Percentiles rank a stretch among this genome's conserved stretches.
Conservation (phyloP, 2,888 invertebrate genomes). For the Sacculina carcini region DNA sequence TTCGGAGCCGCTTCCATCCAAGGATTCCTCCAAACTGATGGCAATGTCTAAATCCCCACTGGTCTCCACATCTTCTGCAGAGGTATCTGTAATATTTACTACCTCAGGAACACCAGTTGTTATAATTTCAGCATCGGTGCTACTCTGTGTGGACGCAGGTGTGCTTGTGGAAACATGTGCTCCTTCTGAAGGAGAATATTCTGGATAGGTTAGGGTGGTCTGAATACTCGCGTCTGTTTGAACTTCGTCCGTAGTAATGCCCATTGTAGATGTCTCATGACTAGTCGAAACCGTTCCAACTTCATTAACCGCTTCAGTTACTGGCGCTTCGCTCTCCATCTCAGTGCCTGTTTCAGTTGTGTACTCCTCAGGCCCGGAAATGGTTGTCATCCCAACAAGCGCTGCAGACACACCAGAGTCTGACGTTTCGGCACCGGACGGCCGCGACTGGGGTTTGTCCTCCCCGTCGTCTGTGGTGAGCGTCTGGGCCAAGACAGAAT, state of each 20-base stretch:
- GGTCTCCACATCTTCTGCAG: neutral
- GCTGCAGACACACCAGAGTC: neutral
- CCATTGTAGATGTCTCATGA: neutral
- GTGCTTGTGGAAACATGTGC: constrained; percentile 5
- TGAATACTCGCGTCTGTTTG: neutral
- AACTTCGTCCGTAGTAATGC: neutral
- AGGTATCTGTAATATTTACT: neutral
- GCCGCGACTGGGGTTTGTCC: neutral
- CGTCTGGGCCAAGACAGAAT: too few relatives aligned
- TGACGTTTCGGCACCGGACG: neutral
- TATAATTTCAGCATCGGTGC: neutral
- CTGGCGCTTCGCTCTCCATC: neutral
- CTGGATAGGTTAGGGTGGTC: neutral
- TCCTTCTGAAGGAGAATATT: neutral
- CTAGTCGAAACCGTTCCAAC: neutral
- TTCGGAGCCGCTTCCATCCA: too few relatives aligned
- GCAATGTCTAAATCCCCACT: too few relatives aligned
- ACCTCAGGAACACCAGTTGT: neutral
- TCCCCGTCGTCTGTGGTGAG: neutral
- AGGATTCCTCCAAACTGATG: too few relatives aligned
- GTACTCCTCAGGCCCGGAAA: neutral
- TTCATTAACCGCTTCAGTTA: constrained; percentile 3
- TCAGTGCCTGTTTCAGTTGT: neutral
- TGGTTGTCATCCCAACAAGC: neutral
- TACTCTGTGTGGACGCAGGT: neutral